Evolutionary conservation across 2,888 invertebrate species (phyloP).

Genomic region (Lysandra coridon): DNA sequence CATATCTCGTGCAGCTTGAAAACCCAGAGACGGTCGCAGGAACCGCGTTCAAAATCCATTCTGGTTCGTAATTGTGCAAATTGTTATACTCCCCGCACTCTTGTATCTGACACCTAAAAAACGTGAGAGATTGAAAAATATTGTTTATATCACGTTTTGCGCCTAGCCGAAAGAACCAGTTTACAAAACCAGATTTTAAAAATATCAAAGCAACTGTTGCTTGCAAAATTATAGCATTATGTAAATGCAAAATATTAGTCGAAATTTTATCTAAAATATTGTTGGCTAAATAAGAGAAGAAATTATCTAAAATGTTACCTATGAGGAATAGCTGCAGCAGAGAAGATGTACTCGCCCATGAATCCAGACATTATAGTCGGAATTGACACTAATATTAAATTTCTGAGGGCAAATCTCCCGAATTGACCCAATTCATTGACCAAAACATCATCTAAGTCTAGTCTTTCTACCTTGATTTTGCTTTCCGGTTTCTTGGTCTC

Average conservation of each 20-base stretch:
- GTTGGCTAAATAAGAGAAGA: neutral
- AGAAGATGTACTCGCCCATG: slow-evolving; percentile 83
- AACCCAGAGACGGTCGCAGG: slow-evolving; percentile 54
- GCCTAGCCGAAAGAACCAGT: neutral
- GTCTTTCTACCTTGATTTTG: slow-evolving; percentile 30
- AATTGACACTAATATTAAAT: slow-evolving; percentile 78
- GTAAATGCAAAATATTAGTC: neutral
- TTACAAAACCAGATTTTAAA: neutral
- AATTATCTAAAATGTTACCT: slow-evolving; percentile 70
- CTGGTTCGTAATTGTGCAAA: slow-evolving; percentile 45
- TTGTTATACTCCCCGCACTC: slow-evolving; percentile 58
- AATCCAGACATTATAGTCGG: slow-evolving; percentile 82
- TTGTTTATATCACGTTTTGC: neutral
- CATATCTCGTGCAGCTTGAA: slow-evolving; percentile 59
- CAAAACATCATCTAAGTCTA: slow-evolving; percentile 68
- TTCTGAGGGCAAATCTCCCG: slow-evolving; percentile 81
- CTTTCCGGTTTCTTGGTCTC: neutral
- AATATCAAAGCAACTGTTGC: neutral
- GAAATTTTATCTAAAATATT: neutral
- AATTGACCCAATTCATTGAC: slow-evolving; percentile 77
- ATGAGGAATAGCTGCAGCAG: slow-evolving; percentile 84
- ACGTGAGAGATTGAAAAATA: neutral
- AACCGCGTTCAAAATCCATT: slow-evolving; percentile 60
- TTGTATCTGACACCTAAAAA: slow-evolving; percentile 65
- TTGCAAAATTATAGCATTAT: neutral